A percentile compares a stretch with the other conserved stretches of the same genome.
Evolutionary conservation across 2,888 invertebrate species (phyloP).

Genomic region (Steinernema carpocapsae): DNA sequence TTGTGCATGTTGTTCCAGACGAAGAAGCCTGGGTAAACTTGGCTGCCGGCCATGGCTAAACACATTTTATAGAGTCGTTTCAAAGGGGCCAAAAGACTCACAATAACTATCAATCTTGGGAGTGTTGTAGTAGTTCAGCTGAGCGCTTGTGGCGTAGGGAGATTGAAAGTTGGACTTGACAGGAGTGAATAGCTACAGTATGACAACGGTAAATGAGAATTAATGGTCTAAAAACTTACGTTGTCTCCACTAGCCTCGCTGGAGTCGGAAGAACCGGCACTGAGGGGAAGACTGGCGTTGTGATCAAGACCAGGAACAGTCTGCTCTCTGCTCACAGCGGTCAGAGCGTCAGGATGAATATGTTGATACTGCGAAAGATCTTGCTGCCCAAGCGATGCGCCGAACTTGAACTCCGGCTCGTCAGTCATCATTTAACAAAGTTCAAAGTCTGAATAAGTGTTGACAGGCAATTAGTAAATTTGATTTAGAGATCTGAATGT

Average conservation of each 20-base stretch:
- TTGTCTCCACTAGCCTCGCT: slow-evolving; percentile 13
- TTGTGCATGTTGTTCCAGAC: slow-evolving; percentile 7
- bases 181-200: slow-evolving; percentile 15
- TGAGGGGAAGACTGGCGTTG: slow-evolving; percentile 11
- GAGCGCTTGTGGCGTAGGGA: background rate
- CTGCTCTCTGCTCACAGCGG: background rate
- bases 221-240: background rate
- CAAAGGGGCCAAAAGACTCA: background rate
- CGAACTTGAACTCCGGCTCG: slow-evolving; percentile 25
- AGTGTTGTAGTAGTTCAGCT: background rate
- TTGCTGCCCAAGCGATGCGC: background rate
- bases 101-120: slow-evolving; percentile 12
- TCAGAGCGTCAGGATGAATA: background rate
- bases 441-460: background rate
- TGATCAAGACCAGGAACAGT: slow-evolving; percentile 7
- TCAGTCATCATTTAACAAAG: slow-evolving; percentile 7
- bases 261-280: slow-evolving; percentile 13
- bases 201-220: background rate
- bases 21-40: slow-evolving; percentile 1
- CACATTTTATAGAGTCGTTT: background rate
- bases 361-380: background rate
- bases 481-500: slow-evolving; percentile 1
- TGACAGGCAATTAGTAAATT: slow-evolving; percentile 29
- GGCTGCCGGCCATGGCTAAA: background rate
- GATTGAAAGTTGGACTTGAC: slow-evolving; percentile 22